Evolutionary conservation across 2,888 invertebrate genomes (phyloP), one percentile per base, ranked within the genome.

Genomic region (Aradus depressus): DNA sequence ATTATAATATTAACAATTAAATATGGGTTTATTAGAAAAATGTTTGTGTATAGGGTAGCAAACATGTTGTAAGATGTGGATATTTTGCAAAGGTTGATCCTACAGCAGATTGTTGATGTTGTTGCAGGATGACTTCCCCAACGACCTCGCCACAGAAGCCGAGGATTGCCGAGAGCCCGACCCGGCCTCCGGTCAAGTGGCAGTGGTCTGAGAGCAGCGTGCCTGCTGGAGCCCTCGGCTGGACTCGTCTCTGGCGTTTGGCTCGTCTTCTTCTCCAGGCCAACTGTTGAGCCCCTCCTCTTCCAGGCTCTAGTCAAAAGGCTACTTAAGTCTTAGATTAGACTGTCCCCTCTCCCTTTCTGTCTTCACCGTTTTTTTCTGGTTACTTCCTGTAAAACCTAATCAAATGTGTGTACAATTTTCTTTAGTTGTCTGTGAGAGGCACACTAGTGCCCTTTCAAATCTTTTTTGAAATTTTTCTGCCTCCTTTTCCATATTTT

Each of bases 201-300:
- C 60, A 60, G 48, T 59, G 60, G 56, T 52, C 56, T 18, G 58
- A 61, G 52, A 50, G 54, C 4, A 59, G 58, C 3, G 57, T 58
- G n/a, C 59, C 58, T 18, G 55, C 55, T 26, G 59, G 60, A 26
- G 52, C 55, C 12, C 57, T 61, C 41, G 62, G 59, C 5, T 62
- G 62, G 61, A 61, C 60, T 12, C 56, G 62, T 10, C 61, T 62
- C 39, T 62, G 61, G 60, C 59, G 61, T 37, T 53, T 62, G 23
- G 60, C 62, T 21, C 57, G 60, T 39, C 59, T 62, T 4, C 58
- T 62, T 26, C 52, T 62, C 44, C 60, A 62, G 55, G 59, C 62
- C 14, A 61, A 61, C 44, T 62, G 62, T 56, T 62, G 55, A 58
- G 47, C 44, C n/a, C n/a, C 35, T 26, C 16, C 16, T 47, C 22